Conservation (phyloP, 2,797 vertebrate species). For the Octomys mimax region DNA sequence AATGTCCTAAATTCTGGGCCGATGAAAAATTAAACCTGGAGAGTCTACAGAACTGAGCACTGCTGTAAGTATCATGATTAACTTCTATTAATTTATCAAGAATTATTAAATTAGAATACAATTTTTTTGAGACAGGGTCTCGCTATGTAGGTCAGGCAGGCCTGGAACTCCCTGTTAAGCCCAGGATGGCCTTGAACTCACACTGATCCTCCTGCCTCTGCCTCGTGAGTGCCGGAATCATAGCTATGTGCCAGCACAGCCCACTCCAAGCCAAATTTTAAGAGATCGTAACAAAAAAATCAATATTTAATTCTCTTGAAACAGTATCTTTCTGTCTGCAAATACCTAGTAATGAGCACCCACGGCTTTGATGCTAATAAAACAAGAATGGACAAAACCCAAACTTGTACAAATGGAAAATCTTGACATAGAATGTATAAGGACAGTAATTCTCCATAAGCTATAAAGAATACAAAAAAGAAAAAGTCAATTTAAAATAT, state of each 20-base stretch:
- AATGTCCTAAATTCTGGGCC: not conserved
- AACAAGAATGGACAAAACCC: constrained; percentile 14
- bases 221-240: not conserved
- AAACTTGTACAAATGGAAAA: constrained; percentile 35
- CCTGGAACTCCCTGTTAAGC: not conserved
- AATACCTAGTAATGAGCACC: not conserved
- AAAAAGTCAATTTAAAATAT: not conserved
- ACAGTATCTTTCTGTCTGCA: not conserved
- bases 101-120: constrained; percentile 25
- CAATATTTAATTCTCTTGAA: constrained; percentile 6
- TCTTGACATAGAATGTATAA: not conserved
- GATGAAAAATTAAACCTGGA: constrained; percentile 55
- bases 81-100: not conserved
- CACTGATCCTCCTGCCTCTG: not conserved
- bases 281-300: not conserved
- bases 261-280: not conserved
- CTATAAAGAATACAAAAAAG: constrained; percentile 12
- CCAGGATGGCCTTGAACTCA: not conserved
- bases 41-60: not conserved
- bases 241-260: not conserved
- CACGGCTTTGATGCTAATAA: constrained; percentile 21
- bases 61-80: not conserved
- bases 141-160: not conserved
- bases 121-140: not conserved
- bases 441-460: not conserved